Evolutionary conservation across 2,113 vertebrate genomes (phyloP).

Genomic region (Anoplopoma fimbria): DNA sequence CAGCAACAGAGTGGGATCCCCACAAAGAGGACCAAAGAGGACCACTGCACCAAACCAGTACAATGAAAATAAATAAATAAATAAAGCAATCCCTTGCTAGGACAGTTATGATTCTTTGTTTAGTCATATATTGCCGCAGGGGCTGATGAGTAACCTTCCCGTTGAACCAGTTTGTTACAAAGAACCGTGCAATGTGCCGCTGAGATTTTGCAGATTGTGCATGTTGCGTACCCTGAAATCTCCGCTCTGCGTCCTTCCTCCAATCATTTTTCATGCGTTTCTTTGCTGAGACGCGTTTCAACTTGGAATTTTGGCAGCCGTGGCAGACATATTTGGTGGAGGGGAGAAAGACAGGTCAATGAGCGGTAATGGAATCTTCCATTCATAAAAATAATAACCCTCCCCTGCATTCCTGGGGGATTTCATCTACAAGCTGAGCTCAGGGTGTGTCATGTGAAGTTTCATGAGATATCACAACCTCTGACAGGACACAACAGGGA

Average conservation of each 20-base stretch:
- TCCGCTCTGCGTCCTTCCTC: neutral
- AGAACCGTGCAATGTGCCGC: neutral
- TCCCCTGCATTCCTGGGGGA: neutral
- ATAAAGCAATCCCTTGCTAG: neutral
- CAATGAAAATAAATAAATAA: neutral
- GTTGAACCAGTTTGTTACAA: slow-evolving; percentile 22
- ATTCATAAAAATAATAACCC: slow-evolving; percentile 16
- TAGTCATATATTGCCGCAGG: neutral
- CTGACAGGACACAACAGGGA: neutral
- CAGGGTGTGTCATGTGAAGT: neutral
- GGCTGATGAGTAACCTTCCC: neutral
- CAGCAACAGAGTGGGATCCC: no score
- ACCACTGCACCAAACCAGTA: neutral
- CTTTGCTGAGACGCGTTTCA: slow-evolving; percentile 4
- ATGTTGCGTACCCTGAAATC: neutral
- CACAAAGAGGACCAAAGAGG: neutral
- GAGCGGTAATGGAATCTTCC: slow-evolving; percentile 7
- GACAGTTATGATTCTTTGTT: neutral
- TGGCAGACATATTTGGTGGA: neutral
- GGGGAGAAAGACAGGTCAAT: neutral
- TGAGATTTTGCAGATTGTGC: neutral
- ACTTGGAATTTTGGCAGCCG: neutral
- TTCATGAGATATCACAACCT: neutral
- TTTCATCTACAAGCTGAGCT: neutral
- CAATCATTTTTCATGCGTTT: neutral